These are phyloP conservation scores for Apis mellifera DNA, from an alignment of 1,140 invertebrate genomes.

Conservation along the genomic window DNA sequence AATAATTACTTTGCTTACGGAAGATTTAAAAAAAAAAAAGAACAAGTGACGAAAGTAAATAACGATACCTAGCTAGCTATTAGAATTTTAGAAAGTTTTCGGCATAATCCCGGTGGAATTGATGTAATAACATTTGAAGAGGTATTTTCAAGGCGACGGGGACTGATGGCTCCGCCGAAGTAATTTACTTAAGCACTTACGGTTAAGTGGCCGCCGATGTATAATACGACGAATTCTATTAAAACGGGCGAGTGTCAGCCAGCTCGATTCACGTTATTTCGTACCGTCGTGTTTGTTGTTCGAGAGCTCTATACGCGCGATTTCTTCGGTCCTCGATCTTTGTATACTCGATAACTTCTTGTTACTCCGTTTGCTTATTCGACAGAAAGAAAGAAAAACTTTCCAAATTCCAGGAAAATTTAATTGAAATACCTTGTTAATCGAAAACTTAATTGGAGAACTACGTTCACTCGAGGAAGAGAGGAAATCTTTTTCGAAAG, in stretches of 20 bases:
- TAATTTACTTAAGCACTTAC: constrained; percentile 65
- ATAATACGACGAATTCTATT: constrained; percentile 66
- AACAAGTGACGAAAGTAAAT: too few relatives aligned
- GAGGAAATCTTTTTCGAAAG: too few relatives aligned
- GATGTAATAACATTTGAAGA: constrained; percentile 55
- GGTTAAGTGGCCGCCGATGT: constrained; percentile 63
- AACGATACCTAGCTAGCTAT: too few relatives aligned
- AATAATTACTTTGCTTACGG: too few relatives aligned
- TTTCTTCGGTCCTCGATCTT: not conserved
- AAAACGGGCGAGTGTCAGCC: constrained; percentile 3
- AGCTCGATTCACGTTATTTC: constrained; percentile 8
- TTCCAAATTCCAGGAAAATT: not conserved
- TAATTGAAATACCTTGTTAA: not conserved
- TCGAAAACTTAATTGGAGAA: too few relatives aligned
- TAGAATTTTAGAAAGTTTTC: constrained; percentile 10
- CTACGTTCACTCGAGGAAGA: too few relatives aligned
- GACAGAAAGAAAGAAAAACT: not conserved
- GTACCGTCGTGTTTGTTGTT: constrained; percentile 10
- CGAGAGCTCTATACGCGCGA: constrained; percentile 16
- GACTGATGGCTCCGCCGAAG: constrained; percentile 11
- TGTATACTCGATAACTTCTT: not conserved
- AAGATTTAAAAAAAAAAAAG: too few relatives aligned
- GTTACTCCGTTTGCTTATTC: not conserved
- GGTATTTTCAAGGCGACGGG: constrained; percentile 32
- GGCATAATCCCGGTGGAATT: constrained; percentile 27